Conservation (phyloP, 2,888 invertebrate genomes). For the Lasioglossum malachurum region DNA sequence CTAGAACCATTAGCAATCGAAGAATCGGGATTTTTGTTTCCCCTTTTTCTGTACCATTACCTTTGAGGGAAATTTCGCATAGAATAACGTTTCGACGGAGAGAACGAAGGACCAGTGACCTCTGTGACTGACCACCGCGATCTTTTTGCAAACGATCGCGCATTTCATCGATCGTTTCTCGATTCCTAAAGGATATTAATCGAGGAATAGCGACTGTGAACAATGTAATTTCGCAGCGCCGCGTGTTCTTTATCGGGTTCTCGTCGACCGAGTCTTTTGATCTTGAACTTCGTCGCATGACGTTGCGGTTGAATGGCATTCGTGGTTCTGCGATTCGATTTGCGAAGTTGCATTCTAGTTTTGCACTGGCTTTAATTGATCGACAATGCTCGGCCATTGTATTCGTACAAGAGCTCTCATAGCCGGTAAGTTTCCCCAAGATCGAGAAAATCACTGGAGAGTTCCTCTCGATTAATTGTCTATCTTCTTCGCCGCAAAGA, state of each 20-base stretch:
- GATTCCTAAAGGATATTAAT: neutral
- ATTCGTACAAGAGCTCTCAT: neutral
- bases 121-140: neutral
- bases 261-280: neutral
- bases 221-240: neutral
- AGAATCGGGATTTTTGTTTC: neutral
- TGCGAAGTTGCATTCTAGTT: neutral
- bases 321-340: neutral
- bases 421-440: neutral
- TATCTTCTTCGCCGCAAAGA: neutral
- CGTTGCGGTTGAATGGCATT: neutral
- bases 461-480: neutral
- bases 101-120: neutral
- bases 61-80: neutral
- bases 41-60: neutral
- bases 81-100: neutral
- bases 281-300: neutral
- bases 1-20: neutral
- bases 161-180: neutral
- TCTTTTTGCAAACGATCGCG: neutral
- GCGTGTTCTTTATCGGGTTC: conserved; percentile 7
- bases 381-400: neutral
- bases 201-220: neutral
- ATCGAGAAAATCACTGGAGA: neutral
- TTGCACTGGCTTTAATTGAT: neutral